Evolutionary conservation across 2,797 vertebrate genomes (phyloP).

Genomic region (Leptoclinus maculatus): DNA sequence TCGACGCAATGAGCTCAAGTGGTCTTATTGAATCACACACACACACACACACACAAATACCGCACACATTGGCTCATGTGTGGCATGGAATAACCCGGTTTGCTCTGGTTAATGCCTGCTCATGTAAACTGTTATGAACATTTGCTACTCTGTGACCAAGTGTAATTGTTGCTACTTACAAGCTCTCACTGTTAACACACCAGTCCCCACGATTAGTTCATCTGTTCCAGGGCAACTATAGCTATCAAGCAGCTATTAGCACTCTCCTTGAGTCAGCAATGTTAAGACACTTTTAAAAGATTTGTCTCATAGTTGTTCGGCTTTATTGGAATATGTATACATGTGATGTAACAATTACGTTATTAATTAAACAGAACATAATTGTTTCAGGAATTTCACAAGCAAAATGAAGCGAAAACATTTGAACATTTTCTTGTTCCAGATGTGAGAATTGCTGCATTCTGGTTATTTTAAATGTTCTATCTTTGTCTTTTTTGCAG

Average conservation of each 20-base stretch:
- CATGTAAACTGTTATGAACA: constrained; percentile 3
- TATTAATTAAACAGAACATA: neutral
- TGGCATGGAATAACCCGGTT: constrained; percentile 12
- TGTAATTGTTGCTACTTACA: constrained; percentile 1
- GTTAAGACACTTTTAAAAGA: neutral
- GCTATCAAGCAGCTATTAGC: accelerated
- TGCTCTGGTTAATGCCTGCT: constrained; percentile 7
- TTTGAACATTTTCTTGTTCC: neutral
- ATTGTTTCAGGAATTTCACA: neutral
- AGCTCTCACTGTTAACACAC: neutral
- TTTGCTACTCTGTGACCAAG: neutral
- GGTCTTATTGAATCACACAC: constrained; percentile 14
- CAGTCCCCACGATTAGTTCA: neutral
- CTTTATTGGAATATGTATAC: neutral
- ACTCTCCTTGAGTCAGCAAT: neutral
- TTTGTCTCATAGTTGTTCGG: neutral
- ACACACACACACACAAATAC: constrained; percentile 31
- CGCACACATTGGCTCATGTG: constrained; percentile 11
- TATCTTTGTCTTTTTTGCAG: neutral
- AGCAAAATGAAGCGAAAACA: neutral
- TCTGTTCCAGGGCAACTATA: neutral
- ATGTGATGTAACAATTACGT: neutral
- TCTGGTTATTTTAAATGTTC: neutral
- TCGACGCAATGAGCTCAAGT: neutral
- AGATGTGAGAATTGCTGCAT: neutral